A percentile compares a stretch with the other conserved stretches of the same genome.
These are phyloP conservation scores for Varanus komodoensis DNA, from an alignment of 2,113 vertebrate genomes.

Conservation along the genomic window DNA sequence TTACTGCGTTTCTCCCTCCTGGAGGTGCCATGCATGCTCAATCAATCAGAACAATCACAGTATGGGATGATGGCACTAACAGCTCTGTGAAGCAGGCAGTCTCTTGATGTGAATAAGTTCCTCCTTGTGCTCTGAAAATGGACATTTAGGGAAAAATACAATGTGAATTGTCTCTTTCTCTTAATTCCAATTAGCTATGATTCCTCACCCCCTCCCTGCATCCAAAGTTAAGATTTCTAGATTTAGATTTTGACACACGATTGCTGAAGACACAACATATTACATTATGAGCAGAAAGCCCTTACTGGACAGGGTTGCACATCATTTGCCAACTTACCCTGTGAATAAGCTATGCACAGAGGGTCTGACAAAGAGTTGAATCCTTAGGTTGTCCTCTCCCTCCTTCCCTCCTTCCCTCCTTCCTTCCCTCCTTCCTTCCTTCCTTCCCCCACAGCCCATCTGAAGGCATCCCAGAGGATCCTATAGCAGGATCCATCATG, in stretches of 20 bases:
- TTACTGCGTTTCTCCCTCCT: background rate
- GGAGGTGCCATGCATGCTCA: background rate
- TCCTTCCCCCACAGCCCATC: too few species aligned
- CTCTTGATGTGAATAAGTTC: constrained; percentile 24
- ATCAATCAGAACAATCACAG: background rate
- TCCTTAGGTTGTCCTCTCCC: too few species aligned
- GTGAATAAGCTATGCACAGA: too few species aligned
- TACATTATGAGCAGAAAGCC: background rate
- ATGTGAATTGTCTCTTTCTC: constrained; percentile 39
- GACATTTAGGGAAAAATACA: background rate
- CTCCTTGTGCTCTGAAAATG: constrained; percentile 34
- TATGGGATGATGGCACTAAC: background rate
- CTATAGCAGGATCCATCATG: too few species aligned
- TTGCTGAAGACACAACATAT: constrained; percentile 36
- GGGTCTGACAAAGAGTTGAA: too few species aligned
- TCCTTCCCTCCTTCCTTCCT: too few species aligned
- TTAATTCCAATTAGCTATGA: constrained; percentile 30
- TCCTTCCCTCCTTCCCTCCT: too few species aligned
- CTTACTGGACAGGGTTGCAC: too few species aligned
- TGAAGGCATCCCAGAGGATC: too few species aligned
- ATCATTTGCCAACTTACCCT: too few species aligned
- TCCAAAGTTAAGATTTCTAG: too few species aligned
- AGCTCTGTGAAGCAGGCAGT: constrained; percentile 11
- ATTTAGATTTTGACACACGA: background rate
- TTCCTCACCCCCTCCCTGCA: constrained; percentile 10